Conservation (phyloP, 1,140 invertebrate species). For the Battus philenor region DNA sequence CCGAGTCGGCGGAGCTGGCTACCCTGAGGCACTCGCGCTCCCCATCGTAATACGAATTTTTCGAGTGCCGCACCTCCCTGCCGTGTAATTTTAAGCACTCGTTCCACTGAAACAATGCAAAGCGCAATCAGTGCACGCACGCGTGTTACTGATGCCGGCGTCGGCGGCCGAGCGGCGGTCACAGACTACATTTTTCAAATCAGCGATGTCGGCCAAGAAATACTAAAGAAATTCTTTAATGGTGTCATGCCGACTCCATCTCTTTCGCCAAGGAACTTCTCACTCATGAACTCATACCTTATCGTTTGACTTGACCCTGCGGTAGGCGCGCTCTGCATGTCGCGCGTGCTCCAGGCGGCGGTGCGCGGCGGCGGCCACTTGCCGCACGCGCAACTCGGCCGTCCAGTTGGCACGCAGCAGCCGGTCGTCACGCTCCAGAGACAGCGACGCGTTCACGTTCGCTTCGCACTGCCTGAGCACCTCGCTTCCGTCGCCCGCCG, state of each 20-base stretch:
- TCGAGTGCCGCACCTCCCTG: constrained; percentile 26
- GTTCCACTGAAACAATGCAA: constrained; percentile 46
- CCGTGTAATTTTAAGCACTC: constrained; percentile 33
- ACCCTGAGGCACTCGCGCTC: constrained; percentile 32
- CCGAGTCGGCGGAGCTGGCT: constrained; percentile 20
- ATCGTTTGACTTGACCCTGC: constrained; percentile 22
- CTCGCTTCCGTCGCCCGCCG: too few species aligned
- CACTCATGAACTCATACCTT: constrained; percentile 20
- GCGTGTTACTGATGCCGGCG: too few species aligned
- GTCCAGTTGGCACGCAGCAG: constrained; percentile 28
- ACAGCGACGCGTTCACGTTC: constrained; percentile 30
- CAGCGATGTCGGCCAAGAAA: too few species aligned
- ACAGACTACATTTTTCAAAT: too few species aligned
- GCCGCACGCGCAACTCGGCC: constrained; percentile 32
- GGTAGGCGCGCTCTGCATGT: constrained; percentile 40
- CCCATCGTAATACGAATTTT: constrained; percentile 22
- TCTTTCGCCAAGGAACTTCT: background rate
- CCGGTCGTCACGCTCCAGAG: constrained; percentile 30
- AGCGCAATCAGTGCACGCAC: too few species aligned
- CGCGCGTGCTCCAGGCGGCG: constrained; percentile 40
- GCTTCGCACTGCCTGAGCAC: constrained; percentile 25
- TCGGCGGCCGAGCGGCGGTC: too few species aligned
- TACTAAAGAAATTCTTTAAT: too few species aligned
- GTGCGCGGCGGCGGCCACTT: constrained; percentile 34
- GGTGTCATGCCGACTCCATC: background rate